Percentiles rank a stretch among this genome's conserved stretches.
Conservation (phyloP, 2,797 vertebrate species). For the Acropternis orthonyx region DNA sequence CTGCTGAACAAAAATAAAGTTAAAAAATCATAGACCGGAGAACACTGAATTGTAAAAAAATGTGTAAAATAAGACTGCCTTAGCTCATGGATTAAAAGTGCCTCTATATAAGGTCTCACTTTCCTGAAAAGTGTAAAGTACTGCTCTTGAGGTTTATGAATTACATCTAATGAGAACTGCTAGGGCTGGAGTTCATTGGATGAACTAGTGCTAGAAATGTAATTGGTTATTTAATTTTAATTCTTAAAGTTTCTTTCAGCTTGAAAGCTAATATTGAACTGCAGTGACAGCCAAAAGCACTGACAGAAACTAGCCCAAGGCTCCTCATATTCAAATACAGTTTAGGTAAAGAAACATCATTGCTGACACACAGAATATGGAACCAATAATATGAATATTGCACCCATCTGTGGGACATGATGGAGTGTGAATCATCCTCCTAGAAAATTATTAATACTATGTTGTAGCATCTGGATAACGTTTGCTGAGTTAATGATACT, state of each 20-base stretch:
- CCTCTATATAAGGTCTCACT: neutral
- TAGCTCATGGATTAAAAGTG: constrained; percentile 13
- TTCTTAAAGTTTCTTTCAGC: neutral
- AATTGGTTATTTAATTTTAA: constrained; percentile 9
- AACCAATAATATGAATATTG: neutral
- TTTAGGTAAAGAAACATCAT: neutral
- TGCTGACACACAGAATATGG: neutral
- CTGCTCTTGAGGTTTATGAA: neutral
- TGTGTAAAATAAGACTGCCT: neutral
- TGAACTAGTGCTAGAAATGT: neutral
- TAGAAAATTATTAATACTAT: constrained; percentile 8
- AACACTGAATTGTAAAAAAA: constrained; percentile 29
- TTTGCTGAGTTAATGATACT: constrained; percentile 10
- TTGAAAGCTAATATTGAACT: neutral
- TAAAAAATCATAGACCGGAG: neutral
- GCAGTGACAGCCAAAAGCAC: neutral
- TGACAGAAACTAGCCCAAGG: neutral
- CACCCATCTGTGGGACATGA: neutral
- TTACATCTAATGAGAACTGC: neutral
- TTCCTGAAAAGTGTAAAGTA: constrained; percentile 30
- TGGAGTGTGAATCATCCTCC: neutral
- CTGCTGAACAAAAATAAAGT: neutral
- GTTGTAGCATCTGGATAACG: constrained; percentile 24
- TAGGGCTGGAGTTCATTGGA: neutral
- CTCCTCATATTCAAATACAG: neutral